Evolutionary conservation across 2,113 vertebrate genomes (phyloP).

Genomic region (Ptychochromis oligacanthus): DNA sequence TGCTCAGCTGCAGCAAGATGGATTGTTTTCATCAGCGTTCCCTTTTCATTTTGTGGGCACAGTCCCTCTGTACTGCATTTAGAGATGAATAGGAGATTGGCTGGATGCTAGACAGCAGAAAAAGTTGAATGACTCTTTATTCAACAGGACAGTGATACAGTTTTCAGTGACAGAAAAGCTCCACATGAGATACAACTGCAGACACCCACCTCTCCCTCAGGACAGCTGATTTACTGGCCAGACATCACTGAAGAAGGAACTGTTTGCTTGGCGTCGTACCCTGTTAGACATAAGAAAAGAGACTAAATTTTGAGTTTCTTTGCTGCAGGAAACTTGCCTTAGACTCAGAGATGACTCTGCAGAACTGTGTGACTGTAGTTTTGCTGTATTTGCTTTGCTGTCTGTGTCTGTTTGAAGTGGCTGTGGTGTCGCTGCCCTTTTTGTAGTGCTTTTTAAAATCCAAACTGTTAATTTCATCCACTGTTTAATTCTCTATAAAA

Average conservation of each 20-base stretch:
- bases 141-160: not conserved
- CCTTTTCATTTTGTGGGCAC: constrained; percentile 4
- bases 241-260: not conserved
- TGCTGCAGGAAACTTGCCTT: not conserved
- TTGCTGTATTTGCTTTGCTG: not conserved
- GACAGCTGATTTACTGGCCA: not conserved
- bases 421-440: no score
- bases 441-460: no score
- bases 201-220: not conserved
- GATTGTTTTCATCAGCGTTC: constrained; percentile 37
- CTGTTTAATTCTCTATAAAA: no score
- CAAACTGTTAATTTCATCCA: no score
- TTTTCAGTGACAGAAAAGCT: constrained; percentile 7
- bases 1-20: constrained; percentile 10
- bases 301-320: no score
- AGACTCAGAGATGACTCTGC: no score
- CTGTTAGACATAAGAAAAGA: not conserved
- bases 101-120: not conserved
- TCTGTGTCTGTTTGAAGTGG: not conserved
- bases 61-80: not conserved
- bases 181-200: not conserved
- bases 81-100: constrained; percentile 12
- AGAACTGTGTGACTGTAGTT: no score
- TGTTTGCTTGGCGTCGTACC: not conserved
- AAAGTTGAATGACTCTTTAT: constrained; percentile 4